These are phyloP conservation scores for Hyposoter didymator DNA, from an alignment of 2,888 invertebrate species.

Conservation along the genomic window DNA sequence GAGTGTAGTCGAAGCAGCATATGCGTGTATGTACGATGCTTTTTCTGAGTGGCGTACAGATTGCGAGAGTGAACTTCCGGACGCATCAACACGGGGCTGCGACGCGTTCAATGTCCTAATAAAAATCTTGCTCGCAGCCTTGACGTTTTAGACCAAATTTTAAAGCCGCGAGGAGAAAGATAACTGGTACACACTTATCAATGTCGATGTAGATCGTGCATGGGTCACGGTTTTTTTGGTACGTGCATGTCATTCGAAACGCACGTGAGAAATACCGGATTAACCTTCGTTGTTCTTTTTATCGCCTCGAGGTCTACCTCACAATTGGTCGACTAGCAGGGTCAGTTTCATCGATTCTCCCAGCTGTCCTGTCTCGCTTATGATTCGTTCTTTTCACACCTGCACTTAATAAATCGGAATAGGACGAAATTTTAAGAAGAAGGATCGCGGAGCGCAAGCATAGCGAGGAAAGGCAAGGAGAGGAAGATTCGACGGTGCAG, in stretches of 20 bases:
- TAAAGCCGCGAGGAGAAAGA: too few relatives aligned
- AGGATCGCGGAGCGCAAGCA: neutral
- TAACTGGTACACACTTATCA: too few relatives aligned
- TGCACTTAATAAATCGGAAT: slow-evolving; percentile 62
- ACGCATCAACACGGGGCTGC: slow-evolving; percentile 36
- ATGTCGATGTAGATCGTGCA: too few relatives aligned
- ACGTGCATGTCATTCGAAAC: slow-evolving; percentile 46
- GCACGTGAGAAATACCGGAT: slow-evolving; percentile 19
- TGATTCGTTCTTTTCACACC: slow-evolving; percentile 19
- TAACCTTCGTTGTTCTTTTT: too few relatives aligned
- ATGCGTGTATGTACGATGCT: neutral
- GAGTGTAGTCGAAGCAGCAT: neutral
- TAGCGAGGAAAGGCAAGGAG: slow-evolving; percentile 3
- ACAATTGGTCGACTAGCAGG: too few relatives aligned
- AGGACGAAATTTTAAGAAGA: slow-evolving; percentile 12
- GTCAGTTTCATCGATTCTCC: neutral
- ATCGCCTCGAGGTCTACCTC: too few relatives aligned
- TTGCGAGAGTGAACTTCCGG: slow-evolving; percentile 32
- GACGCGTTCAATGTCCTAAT: slow-evolving; percentile 35
- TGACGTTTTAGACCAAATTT: slow-evolving; percentile 15
- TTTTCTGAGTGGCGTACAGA: neutral
- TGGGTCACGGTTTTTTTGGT: too few relatives aligned
- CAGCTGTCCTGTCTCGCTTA: slow-evolving; percentile 9
- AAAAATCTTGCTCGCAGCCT: slow-evolving; percentile 37
- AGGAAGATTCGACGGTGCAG: neutral